These are phyloP conservation scores for Cantharis lateralis DNA, from an alignment of 2,888 invertebrate genomes.

Conservation along the genomic window DNA sequence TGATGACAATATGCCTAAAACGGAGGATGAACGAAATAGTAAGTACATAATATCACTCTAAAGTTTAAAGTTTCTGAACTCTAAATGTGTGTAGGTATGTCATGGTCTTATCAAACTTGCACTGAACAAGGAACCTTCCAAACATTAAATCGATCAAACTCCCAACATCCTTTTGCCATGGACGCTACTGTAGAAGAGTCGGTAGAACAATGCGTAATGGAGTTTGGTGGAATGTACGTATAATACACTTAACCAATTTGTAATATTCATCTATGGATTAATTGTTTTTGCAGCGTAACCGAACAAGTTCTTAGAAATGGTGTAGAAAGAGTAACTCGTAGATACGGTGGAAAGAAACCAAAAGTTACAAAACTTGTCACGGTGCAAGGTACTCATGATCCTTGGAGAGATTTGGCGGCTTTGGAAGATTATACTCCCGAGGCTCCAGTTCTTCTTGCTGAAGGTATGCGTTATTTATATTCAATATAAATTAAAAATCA, in stretches of 20 bases:
- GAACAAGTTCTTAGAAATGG: neutral
- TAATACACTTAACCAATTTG: neutral
- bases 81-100: neutral
- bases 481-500: too few species aligned
- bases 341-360: constrained; percentile 10
- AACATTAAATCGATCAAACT: constrained; percentile 4
- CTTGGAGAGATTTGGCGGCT: constrained; percentile 2
- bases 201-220: neutral
- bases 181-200: constrained; percentile 3
- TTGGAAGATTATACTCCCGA: neutral
- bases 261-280: neutral
- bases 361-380: constrained; percentile 6
- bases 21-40: neutral
- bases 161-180: constrained; percentile 1
- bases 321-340: neutral
- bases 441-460: neutral
- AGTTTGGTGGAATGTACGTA: constrained; percentile 6
- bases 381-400: constrained; percentile 6
- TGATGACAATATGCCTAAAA: neutral
- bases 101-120: constrained; percentile 2
- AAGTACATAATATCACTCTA: neutral
- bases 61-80: too few species aligned
- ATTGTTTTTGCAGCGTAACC: neutral
- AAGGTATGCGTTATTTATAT: neutral
- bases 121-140: constrained; percentile 9